Evolutionary conservation across 2,113 vertebrate species (phyloP).

Genomic region (Mus musculus): DNA sequence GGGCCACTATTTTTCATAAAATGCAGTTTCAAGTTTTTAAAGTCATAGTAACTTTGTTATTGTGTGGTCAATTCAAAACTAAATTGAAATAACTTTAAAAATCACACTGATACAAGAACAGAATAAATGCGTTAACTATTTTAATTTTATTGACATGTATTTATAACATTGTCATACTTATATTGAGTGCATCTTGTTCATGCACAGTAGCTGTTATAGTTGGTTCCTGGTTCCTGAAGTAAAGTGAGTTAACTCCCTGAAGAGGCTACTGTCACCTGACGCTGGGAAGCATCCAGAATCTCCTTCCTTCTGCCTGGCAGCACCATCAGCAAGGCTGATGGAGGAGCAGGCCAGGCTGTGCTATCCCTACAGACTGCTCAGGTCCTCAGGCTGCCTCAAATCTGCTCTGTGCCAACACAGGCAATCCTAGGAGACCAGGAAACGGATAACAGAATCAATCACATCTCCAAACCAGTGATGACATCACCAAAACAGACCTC

Average conservation of each 20-base stretch:
- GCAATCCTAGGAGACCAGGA: neutral
- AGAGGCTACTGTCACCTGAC: neutral
- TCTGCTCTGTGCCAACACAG: neutral
- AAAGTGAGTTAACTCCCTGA: neutral
- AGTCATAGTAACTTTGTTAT: neutral
- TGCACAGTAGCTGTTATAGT: neutral
- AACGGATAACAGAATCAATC: constrained; percentile 67
- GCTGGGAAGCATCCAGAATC: neutral
- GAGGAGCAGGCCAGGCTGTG: constrained; percentile 35
- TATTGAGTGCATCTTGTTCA: neutral
- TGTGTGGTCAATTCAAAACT: neutral
- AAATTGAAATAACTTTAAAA: constrained; percentile 22
- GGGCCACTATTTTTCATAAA: neutral
- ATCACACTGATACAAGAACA: neutral
- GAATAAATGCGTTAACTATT: neutral
- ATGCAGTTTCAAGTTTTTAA: neutral
- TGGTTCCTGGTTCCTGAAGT: neutral
- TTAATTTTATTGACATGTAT: neutral
- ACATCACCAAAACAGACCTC: constrained; percentile 78
- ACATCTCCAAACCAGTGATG: constrained; percentile 71
- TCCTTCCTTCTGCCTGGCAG: neutral
- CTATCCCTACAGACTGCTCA: neutral
- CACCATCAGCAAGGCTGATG: neutral
- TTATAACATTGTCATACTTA: neutral
- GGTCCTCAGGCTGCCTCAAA: constrained; percentile 4